phyloP scores from a whole-genome alignment of 2,888 invertebrate genomes.

The Spisula solida region DNA sequence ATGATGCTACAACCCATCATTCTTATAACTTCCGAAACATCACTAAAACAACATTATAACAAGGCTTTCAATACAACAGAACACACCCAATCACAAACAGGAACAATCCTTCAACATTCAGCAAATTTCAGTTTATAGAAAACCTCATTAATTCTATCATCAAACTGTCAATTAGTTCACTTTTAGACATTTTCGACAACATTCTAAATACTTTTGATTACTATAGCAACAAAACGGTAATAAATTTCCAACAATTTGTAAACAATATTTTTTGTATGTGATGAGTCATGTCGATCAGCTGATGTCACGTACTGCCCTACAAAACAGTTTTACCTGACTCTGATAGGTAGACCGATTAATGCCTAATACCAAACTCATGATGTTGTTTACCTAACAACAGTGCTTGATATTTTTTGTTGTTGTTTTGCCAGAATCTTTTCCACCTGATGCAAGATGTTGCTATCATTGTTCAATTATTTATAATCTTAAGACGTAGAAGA shows the following conservation, averaged over 20 bases:
- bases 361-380: slow-evolving; percentile 10
- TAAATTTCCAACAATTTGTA: neutral
- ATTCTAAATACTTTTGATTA: neutral
- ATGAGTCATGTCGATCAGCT: slow-evolving; percentile 9
- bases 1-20: neutral
- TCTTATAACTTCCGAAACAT: neutral
- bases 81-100: neutral
- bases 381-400: slow-evolving; percentile 6
- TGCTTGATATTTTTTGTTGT: neutral
- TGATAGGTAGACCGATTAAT: neutral
- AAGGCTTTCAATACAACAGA: neutral
- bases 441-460: neutral
- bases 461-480: slow-evolving; percentile 6
- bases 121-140: neutral
- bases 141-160: neutral
- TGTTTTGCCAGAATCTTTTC: neutral
- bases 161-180: neutral
- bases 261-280: slow-evolving; percentile 9
- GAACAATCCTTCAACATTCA: neutral
- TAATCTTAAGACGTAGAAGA: neutral
- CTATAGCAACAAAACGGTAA: neutral
- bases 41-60: neutral
- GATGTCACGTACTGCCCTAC: neutral
- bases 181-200: neutral
- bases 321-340: neutral